Conservation (phyloP, 2,113 vertebrate species). For the Gobius niger region DNA sequence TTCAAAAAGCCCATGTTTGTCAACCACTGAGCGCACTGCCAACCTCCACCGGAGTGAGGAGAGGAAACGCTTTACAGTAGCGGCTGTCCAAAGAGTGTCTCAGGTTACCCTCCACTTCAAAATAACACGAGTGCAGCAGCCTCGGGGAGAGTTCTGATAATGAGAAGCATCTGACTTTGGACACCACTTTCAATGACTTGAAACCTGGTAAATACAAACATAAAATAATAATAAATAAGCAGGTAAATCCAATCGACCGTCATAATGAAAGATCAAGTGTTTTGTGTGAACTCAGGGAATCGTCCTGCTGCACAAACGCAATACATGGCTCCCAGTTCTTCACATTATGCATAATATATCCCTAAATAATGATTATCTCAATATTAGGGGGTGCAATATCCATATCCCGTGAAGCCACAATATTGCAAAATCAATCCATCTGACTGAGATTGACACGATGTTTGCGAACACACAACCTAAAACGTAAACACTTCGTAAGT, state of each 20-base stretch:
- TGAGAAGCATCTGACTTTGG: conserved; percentile 8
- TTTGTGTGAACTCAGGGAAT: neutral
- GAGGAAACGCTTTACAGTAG: conserved; percentile 3
- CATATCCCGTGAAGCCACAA: too few species aligned
- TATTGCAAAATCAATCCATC: too few species aligned
- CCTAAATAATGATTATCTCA: too few species aligned
- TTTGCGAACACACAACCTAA: too few species aligned
- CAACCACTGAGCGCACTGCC: neutral
- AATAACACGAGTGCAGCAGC: conserved; percentile 13
- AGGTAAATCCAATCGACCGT: conserved; percentile 11
- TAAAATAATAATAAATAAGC: conserved; percentile 1
- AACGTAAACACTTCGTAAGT: too few species aligned
- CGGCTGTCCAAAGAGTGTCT: conserved; percentile 2
- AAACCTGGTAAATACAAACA: neutral
- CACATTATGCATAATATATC: too few species aligned
- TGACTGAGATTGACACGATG: too few species aligned
- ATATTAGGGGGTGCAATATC: too few species aligned
- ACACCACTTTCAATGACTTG: conserved; percentile 6
- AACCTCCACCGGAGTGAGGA: neutral
- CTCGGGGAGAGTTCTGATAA: neutral
- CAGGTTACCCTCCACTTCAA: conserved; percentile 27
- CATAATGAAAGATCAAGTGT: neutral
- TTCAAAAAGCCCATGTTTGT: conserved; percentile 7
- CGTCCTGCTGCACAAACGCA: too few species aligned
- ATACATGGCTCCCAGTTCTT: too few species aligned